Evolutionary conservation across 2,113 vertebrate species (phyloP).

Genomic region (Peromyscus polionotus): DNA sequence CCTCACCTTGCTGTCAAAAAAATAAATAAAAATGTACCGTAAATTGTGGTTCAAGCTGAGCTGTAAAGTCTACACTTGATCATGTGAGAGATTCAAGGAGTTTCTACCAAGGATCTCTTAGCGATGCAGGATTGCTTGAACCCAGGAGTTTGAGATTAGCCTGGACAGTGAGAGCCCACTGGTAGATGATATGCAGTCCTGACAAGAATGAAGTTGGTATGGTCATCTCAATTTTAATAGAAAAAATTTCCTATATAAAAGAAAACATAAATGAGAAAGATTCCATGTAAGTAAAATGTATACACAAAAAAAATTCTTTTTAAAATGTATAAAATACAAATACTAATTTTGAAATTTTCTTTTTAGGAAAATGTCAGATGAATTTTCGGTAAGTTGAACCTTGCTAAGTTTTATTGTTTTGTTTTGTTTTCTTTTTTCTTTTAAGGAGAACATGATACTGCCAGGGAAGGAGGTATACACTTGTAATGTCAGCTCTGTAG

Average conservation of each 20-base stretch:
- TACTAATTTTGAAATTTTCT: conserved; percentile 66
- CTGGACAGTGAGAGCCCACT: not conserved
- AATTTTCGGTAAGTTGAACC: conserved; percentile 83
- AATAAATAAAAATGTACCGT: not conserved
- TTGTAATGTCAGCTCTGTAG: not conserved
- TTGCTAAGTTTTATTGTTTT: not conserved
- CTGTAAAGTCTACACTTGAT: not conserved
- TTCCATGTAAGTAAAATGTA: conserved; percentile 36
- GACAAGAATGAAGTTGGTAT: not conserved
- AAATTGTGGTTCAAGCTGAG: not conserved
- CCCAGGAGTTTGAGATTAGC: not conserved
- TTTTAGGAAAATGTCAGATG: conserved; percentile 85
- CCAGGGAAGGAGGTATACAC: not conserved
- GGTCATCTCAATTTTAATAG: not conserved
- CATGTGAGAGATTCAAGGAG: not conserved
- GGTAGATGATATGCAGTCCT: too few relatives aligned
- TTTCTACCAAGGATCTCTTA: not conserved
- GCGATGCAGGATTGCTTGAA: too few relatives aligned
- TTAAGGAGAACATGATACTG: conserved; percentile 14
- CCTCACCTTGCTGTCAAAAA: too few relatives aligned
- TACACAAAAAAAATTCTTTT: not conserved
- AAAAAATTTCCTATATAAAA: conserved; percentile 12
- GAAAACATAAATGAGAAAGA: not conserved
- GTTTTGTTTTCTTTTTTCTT: not conserved
- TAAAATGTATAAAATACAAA: conserved; percentile 46